These are phyloP conservation scores for Drosophila ustulata DNA, from an alignment of 2,888 invertebrate species.

Conservation along the genomic window DNA sequence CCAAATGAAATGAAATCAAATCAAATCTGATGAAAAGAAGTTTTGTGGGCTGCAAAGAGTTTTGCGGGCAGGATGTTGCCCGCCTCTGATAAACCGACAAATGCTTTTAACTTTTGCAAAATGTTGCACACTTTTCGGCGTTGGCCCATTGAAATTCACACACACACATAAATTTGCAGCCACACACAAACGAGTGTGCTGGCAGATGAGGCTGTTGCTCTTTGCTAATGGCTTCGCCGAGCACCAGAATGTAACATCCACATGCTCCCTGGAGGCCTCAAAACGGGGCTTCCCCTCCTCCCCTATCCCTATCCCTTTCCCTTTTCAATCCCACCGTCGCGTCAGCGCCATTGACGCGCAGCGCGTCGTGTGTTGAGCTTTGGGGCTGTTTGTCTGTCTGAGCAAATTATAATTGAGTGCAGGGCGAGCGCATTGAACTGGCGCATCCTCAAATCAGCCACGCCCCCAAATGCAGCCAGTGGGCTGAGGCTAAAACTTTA, in stretches of 20 bases:
- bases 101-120: constrained; percentile 74
- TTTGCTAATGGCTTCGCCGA: constrained; percentile 64
- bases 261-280: constrained; percentile 47
- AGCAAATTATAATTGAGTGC: constrained; percentile 79
- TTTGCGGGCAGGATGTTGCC: constrained; percentile 21
- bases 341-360: constrained; percentile 1
- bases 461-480: constrained; percentile 14
- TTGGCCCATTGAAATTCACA: constrained; percentile 20
- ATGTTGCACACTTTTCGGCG: constrained; percentile 68
- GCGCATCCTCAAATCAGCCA: constrained; percentile 36
- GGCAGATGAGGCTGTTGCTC: constrained; percentile 63
- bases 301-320: background rate
- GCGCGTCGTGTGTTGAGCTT: constrained; percentile 25
- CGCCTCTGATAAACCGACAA: constrained; percentile 53
- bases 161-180: constrained; percentile 10
- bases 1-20: constrained; percentile 49
- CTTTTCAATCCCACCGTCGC: background rate
- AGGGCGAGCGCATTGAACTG: constrained; percentile 74
- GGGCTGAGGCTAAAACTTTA: background rate
- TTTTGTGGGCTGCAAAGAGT: constrained; percentile 32
- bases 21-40: constrained; percentile 42
- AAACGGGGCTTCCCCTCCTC: background rate
- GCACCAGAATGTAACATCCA: constrained; percentile 19
- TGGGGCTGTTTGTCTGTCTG: constrained; percentile 58
- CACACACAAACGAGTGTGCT: background rate